These are phyloP conservation scores for Drosophila tripunctata DNA, from an alignment of 2,888 invertebrate species.

Conservation along the genomic window DNA sequence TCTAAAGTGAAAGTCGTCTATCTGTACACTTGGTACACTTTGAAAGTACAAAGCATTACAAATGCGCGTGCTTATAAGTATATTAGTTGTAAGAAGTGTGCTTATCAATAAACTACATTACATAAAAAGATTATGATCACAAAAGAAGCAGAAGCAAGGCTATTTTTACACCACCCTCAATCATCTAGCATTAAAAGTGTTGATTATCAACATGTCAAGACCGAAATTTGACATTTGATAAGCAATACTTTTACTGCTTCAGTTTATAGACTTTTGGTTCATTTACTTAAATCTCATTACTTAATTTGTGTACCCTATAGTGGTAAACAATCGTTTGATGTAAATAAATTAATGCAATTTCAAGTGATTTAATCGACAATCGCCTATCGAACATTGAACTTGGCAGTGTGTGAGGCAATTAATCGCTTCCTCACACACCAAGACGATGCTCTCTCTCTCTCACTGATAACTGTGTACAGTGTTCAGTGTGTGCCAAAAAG, in stretches of 20 bases:
- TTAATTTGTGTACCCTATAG: too few relatives aligned
- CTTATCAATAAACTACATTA: constrained; percentile 9
- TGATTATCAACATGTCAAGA: constrained; percentile 24
- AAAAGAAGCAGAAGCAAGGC: neutral
- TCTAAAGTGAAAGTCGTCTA: constrained; percentile 5
- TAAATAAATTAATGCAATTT: constrained; percentile 37
- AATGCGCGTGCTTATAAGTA: constrained; percentile 3
- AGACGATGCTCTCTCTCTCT: constrained; percentile 6
- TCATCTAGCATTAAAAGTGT: neutral
- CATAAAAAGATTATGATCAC: constrained; percentile 3
- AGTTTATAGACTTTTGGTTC: constrained; percentile 8
- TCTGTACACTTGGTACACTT: neutral
- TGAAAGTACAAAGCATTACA: constrained; percentile 3
- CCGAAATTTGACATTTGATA: constrained; percentile 36
- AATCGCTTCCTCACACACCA: constrained; percentile 15
- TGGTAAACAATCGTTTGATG: neutral
- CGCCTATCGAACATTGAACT: constrained; percentile 71
- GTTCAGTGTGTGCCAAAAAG: too few relatives aligned
- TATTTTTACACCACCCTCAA: constrained; percentile 8
- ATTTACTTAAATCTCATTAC: neutral
- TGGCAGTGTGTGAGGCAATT: constrained; percentile 23
- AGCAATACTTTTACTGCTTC: constrained; percentile 15
- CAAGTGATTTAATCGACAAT: constrained; percentile 32
- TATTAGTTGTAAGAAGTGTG: constrained; percentile 1
- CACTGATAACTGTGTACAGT: constrained; percentile 15